These are phyloP conservation scores for Limnephilus auricula DNA, from an alignment of 2,888 invertebrate species.

Conservation along the genomic window DNA sequence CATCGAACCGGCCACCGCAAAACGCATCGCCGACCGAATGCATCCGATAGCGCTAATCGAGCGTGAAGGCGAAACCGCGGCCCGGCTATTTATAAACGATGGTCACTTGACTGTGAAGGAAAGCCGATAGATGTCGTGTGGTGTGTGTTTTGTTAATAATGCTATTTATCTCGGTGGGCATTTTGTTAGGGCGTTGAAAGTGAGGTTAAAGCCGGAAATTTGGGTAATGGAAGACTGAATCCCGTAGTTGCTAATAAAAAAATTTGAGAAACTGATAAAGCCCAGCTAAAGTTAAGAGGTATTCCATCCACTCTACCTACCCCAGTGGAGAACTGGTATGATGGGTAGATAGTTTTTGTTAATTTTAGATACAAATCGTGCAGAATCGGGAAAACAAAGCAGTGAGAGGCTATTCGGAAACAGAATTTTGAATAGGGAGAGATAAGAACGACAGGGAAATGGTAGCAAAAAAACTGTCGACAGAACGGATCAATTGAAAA, in stretches of 20 bases:
- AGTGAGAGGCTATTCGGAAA: neutral
- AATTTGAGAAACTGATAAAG: too few relatives aligned
- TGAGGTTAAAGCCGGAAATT: neutral
- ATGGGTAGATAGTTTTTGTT: too few relatives aligned
- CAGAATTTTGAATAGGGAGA: neutral
- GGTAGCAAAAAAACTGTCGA: neutral
- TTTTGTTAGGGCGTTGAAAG: neutral
- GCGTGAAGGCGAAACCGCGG: constrained; percentile 44
- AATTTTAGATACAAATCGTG: neutral
- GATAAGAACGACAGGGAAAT: neutral
- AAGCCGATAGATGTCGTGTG: constrained; percentile 9
- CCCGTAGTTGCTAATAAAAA: too few relatives aligned
- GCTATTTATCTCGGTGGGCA: neutral
- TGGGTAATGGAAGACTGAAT: neutral
- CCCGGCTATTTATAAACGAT: constrained; percentile 46
- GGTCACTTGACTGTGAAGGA: neutral
- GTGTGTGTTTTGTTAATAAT: neutral
- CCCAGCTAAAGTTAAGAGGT: neutral
- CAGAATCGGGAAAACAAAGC: neutral
- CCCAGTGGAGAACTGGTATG: too few relatives aligned
- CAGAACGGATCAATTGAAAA: neutral
- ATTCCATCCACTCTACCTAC: neutral
- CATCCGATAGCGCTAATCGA: constrained; percentile 42
- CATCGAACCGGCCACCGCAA: constrained; percentile 45
- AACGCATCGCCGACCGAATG: constrained; percentile 52